Evolutionary conservation across 2,888 invertebrate genomes (phyloP).

Genomic region (Podotricha telesiphe): DNA sequence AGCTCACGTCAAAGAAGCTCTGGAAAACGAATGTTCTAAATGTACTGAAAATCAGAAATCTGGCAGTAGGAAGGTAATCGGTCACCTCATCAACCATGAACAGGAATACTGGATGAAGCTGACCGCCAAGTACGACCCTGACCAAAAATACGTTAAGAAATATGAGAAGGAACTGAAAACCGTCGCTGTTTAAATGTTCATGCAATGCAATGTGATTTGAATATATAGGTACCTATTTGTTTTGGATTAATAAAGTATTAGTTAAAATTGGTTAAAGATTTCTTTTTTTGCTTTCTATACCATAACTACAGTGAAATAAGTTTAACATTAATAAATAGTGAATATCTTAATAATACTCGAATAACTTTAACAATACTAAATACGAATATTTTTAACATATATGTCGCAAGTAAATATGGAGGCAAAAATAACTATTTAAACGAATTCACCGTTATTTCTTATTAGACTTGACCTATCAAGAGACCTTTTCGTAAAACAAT

Average conservation of each 20-base stretch:
- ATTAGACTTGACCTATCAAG: too few relatives aligned
- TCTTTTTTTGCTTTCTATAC: not conserved
- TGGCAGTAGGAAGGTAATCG: constrained; percentile 53
- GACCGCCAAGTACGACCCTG: constrained; percentile 65
- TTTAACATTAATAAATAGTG: not conserved
- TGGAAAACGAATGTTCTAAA: constrained; percentile 58
- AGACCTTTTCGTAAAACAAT: too few relatives aligned
- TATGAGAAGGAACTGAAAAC: constrained; percentile 58
- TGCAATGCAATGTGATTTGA: not conserved
- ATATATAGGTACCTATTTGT: constrained; percentile 16
- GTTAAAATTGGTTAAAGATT: constrained; percentile 1
- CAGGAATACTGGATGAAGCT: constrained; percentile 62
- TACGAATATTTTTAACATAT: too few relatives aligned
- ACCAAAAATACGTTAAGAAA: constrained; percentile 56
- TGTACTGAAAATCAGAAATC: constrained; percentile 55
- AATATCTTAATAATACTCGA: too few relatives aligned
- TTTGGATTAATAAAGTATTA: constrained; percentile 21
- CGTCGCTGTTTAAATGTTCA: constrained; percentile 1
- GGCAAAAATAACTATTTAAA: too few relatives aligned
- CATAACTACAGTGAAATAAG: not conserved
- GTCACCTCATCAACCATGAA: constrained; percentile 57
- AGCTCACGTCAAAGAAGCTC: constrained; percentile 63
- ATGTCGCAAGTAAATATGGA: too few relatives aligned
- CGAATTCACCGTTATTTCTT: too few relatives aligned
- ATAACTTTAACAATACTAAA: too few relatives aligned